Evolutionary conservation across 1,140 invertebrate genomes (phyloP).

Genomic region (Triops longicaudatus): DNA sequence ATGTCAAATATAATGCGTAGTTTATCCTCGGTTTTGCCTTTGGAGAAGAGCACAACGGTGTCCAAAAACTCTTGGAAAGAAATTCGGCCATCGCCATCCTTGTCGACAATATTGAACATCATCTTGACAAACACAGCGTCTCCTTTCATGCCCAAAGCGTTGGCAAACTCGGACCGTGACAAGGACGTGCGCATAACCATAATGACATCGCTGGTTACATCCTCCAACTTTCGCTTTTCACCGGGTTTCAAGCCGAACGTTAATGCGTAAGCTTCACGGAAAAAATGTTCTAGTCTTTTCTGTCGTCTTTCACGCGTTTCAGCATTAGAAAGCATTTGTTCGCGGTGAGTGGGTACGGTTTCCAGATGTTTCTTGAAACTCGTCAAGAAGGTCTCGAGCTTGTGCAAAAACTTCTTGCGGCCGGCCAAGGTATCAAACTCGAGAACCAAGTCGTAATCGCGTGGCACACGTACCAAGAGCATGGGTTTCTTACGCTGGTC

Average conservation of each 20-base stretch:
- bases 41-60: slow-evolving; percentile 70
- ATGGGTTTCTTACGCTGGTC: slow-evolving; percentile 64
- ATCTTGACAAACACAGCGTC: slow-evolving; percentile 96
- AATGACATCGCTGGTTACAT: slow-evolving; percentile 69
- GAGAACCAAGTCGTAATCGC: slow-evolving; percentile 93
- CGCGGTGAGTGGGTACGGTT: slow-evolving; percentile 57
- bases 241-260: slow-evolving; percentile 72
- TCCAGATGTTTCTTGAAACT: slow-evolving; percentile 73
- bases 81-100: slow-evolving; percentile 88
- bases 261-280: slow-evolving; percentile 92
- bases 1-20: slow-evolving; percentile 95
- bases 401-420: slow-evolving; percentile 79
- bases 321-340: slow-evolving; percentile 83
- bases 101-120: slow-evolving; percentile 98
- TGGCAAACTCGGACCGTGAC: slow-evolving; percentile 92
- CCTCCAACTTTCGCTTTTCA: slow-evolving; percentile 52
- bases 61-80: slow-evolving; percentile 97
- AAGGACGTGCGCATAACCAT: slow-evolving; percentile 89
- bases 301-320: slow-evolving; percentile 93
- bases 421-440: slow-evolving; percentile 76
- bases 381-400: slow-evolving; percentile 72
- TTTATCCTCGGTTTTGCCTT: slow-evolving; percentile 92
- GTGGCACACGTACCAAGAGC: slow-evolving; percentile 72
- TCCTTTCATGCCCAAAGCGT: slow-evolving; percentile 89
- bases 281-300: slow-evolving; percentile 89